Base-by-base conservation (phyloP, 2,888 invertebrate species). In the Endotricha flammealis region DNA sequence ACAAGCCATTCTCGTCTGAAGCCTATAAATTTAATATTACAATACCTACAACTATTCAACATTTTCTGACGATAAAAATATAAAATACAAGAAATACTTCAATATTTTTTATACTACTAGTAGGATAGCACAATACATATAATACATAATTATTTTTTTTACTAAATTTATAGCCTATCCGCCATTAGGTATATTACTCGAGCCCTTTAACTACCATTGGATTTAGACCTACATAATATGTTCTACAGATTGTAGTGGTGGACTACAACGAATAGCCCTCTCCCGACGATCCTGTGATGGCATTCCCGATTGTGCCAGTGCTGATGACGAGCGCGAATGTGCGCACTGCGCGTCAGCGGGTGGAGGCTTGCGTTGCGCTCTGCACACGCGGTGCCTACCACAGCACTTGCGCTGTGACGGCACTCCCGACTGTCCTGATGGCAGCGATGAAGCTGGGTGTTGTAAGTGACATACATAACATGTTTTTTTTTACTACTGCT, bases 201-300 rank as follows among this genome's bases (percentile, higher is more conserved):
- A n/a, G 35, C n/a, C 29, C 12, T 13, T 23, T 10, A 12, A 36
- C 14, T 17, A 25, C 14, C 9, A 24, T 11, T 30, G 17, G 3
- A 10, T 16, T 2, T 6, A 14, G 20, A 20, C 8, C 20, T 8
- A 29, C 31, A 25, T 22, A 29, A 11, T 12, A 29, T 35, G 22
- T 16, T 25, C 27, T 10, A 9, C 63, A 93, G 93, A 92, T 42
- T 96, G 96, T 61, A 91, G 91, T 1, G 89, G 90, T 30, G 90
- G 92, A 33, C 86, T 96, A 36, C 92, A 94, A 53, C 88, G 90
- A 14, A 89, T 91, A 49, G 95, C 94, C 0, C 77, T 94, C 42
- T 93, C 93, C 0, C 90, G 93, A 1, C 88, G 95, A 30, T 88
- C 95, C 20, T 96, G 96, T 63, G 96, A 96, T 69, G 96, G 96